phyloP scores from a whole-genome alignment of 2,113 vertebrate species.

The Salvelinus namaycush region DNA sequence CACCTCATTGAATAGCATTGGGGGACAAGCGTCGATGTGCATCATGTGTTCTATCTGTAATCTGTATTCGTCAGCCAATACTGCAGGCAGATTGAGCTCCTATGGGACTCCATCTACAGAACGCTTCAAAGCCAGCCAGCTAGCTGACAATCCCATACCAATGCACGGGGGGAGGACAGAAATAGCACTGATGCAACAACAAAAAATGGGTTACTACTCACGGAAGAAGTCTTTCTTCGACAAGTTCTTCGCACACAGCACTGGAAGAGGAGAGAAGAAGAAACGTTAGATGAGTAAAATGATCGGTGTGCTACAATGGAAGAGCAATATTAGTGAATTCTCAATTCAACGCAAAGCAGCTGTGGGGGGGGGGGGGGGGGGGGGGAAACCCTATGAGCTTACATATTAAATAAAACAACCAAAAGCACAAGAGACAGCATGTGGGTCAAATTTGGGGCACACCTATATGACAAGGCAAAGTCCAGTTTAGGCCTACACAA shows the following conservation, averaged over 20 bases:
- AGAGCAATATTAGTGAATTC: no score
- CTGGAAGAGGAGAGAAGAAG: slow-evolving; percentile 76
- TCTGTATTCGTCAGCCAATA: no score
- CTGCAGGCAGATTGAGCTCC: background rate
- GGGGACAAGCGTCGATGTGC: no score
- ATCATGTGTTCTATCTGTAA: no score
- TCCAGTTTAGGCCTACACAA: no score
- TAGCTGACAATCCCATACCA: slow-evolving; percentile 31
- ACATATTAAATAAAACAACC: no score
- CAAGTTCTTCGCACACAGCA: slow-evolving; percentile 97
- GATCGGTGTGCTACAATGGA: background rate
- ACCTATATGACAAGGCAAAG: no score
- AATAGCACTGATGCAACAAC: slow-evolving; percentile 45
- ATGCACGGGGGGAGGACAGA: slow-evolving; percentile 3
- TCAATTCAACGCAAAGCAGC: background rate
- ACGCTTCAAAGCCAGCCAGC: slow-evolving; percentile 20
- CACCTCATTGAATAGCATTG: no score
- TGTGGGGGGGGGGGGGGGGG: no score
- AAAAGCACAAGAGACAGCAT: no score
- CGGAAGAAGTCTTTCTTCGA: slow-evolving; percentile 99
- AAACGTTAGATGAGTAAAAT: slow-evolving; percentile 16
- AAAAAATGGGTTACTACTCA: slow-evolving; percentile 79
- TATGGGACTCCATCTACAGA: background rate
- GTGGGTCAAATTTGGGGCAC: no score
- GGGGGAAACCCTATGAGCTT: no score